These are phyloP conservation scores for Rotaria socialis DNA, from an alignment of 2,888 invertebrate species.

Conservation along the genomic window DNA sequence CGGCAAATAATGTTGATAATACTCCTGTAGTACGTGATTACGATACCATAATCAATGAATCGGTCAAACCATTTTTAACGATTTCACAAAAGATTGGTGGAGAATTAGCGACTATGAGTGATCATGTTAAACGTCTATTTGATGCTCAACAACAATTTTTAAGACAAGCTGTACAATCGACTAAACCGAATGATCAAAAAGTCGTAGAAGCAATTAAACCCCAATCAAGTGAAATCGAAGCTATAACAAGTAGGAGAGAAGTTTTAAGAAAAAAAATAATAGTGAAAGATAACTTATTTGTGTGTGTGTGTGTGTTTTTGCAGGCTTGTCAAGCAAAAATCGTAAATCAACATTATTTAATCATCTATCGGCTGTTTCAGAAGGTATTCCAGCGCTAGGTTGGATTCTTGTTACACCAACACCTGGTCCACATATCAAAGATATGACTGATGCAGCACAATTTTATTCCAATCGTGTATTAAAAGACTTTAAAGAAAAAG, in stretches of 20 bases:
- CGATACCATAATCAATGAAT: constrained; percentile 30
- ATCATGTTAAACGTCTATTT: constrained; percentile 38
- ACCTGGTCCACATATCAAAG: constrained; percentile 91
- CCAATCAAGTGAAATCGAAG: constrained; percentile 39
- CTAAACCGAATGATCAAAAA: constrained; percentile 36
- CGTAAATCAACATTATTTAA: constrained; percentile 67
- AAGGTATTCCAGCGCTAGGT: constrained; percentile 88
- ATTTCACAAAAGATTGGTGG: constrained; percentile 38
- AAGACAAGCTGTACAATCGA: constrained; percentile 39
- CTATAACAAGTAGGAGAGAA: constrained; percentile 28
- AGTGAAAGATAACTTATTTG: not conserved
- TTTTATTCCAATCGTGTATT: constrained; percentile 96
- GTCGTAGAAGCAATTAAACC: constrained; percentile 34
- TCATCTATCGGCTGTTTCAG: constrained; percentile 89
- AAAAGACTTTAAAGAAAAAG: constrained; percentile 94
- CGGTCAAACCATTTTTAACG: constrained; percentile 35
- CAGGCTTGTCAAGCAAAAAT: constrained; percentile 39
- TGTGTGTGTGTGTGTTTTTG: not conserved
- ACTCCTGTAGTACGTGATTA: constrained; percentile 38
- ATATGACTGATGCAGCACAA: constrained; percentile 94
- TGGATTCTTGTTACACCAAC: constrained; percentile 76
- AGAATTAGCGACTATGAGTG: constrained; percentile 33
- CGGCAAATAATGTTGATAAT: constrained; percentile 4
- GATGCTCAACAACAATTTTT: constrained; percentile 38
- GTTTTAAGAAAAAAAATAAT: not conserved